These are phyloP conservation scores for Drosophila ananassae DNA, from an alignment of 1,140 invertebrate genomes.

Conservation along the genomic window DNA sequence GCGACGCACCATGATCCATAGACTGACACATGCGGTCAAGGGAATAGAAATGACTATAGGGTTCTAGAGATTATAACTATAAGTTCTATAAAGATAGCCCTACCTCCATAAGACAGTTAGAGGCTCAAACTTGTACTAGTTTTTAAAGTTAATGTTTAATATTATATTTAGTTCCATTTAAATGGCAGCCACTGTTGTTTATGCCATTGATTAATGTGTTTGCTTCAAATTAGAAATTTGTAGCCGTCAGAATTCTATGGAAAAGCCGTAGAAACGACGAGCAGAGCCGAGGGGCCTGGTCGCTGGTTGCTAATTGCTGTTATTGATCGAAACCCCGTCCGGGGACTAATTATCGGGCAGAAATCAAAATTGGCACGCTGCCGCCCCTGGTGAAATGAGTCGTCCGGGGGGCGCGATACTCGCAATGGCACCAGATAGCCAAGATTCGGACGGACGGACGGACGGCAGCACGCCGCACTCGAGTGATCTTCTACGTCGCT, in stretches of 20 bases:
- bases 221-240: slow-evolving; percentile 35
- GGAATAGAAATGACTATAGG: neutral
- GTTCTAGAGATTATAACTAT: no score
- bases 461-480: slow-evolving; percentile 6
- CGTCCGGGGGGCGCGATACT: neutral
- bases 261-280: slow-evolving; percentile 1
- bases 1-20: slow-evolving; percentile 5
- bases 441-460: neutral
- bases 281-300: slow-evolving; percentile 12
- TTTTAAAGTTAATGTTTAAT: no score
- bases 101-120: no score
- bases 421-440: neutral
- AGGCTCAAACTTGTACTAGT: no score
- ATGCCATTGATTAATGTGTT: slow-evolving; percentile 49
- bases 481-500: slow-evolving; percentile 31
- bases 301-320: slow-evolving; percentile 28
- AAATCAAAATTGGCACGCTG: slow-evolving; percentile 26
- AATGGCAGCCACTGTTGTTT: neutral
- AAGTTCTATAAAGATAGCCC: no score
- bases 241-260: neutral
- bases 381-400: slow-evolving; percentile 11
- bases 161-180: neutral
- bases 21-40: slow-evolving; percentile 2
- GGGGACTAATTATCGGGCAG: slow-evolving; percentile 25
- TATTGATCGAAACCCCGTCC: slow-evolving; percentile 31